Evolutionary conservation across 2,888 invertebrate genomes (phyloP), one percentile per base, ranked within the genome.

Genomic region (Pseudococcus jackbeardsleyi): DNA sequence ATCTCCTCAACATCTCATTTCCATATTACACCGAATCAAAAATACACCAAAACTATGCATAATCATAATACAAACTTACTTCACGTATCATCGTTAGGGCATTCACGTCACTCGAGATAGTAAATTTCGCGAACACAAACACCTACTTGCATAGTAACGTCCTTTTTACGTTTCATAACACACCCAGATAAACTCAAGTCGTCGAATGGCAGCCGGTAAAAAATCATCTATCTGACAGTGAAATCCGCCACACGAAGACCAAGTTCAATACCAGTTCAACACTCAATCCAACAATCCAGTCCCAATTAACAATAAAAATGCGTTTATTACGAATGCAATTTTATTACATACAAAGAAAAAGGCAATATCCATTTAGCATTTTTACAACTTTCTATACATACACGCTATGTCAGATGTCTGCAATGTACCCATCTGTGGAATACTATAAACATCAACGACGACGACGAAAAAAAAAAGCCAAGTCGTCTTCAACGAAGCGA

Each of bases 251-350:
- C 42, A 42, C 7, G 15, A 86, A 86, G 39, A 59, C 68, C 86
- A 86, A 86, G 86, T 86, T 86, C 86, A 86, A 86, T 86, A 86
- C 59, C 59, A 85, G 39, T 59, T 22, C 39, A 85, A n/a, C 85
- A 39, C 39, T 82, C 79, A 46, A 82, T 19, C 46, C 42, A 46
- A 82, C 46, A 82, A 82, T 72, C 79, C 46, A 46, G 79, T 82
- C n/a, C 79, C 79, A 82, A 82, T 82, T 82, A 82, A 82, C 79
- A 46, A 82, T 82, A 82, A 82, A 82, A 82, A 82, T 82, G 39
- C 72, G 33, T 72, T 72, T 72, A 72, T 72, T 72, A 72, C 72
- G 33, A 39, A 72, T 72, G 72, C 72, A 33, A 72, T 72, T 72
- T 72, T 46, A 82, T 82, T 82, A 82, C 79, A 82, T 19, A 46